Evolutionary conservation across 2,113 vertebrate species (phyloP), one percentile per base, ranked within the genome.

Genomic region (Bothrops jararaca): DNA sequence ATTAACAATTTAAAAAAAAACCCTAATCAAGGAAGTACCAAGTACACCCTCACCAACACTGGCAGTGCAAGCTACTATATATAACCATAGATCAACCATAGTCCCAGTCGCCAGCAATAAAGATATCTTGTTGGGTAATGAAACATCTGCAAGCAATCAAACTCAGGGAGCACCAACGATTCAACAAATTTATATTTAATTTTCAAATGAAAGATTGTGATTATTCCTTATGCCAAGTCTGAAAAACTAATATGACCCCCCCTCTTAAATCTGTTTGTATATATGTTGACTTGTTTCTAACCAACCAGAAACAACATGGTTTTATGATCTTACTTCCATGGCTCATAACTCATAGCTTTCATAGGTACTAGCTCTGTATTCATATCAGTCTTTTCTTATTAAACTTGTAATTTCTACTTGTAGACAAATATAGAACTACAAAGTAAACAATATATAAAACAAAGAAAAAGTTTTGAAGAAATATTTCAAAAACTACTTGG

Each of bases 181-280:
- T 69, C 29, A 29, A 69, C 11, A n/a, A 0, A 69, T 69, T 69
- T 69, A 69, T 34, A 69, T 34, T 69, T 69, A n/a, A 69, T 48
- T 85, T 90, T 91, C 92, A 95, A 90, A 91, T 20, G 45, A 89
- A 90, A 95, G 88, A 95, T 92, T 94, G 50, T 39, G 20, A 50
- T 34, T 52, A 18, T 64, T 58, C 29, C 57, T 64, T 48, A 64
- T 1, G 8, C 18, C 20, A 69, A 69, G 29, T 64, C 60, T 69
- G 45, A 22, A 90, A 89, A 90, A 48, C 12, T 90, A 26, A 45
- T 23, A n/a, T n/a, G 58, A 64, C 26, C 42, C 50, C 50, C 60
- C 69, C 1, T 93, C 91, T 22, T 53, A 45, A 1, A 92, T 57
- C 3, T 86, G 34, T 29, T 89, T 60, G 15, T 15, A 74, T 20